Percentiles rank a stretch among this genome's conserved stretches.
Conservation (phyloP, 2,113 vertebrate species). For the Prunella fulvescens region DNA sequence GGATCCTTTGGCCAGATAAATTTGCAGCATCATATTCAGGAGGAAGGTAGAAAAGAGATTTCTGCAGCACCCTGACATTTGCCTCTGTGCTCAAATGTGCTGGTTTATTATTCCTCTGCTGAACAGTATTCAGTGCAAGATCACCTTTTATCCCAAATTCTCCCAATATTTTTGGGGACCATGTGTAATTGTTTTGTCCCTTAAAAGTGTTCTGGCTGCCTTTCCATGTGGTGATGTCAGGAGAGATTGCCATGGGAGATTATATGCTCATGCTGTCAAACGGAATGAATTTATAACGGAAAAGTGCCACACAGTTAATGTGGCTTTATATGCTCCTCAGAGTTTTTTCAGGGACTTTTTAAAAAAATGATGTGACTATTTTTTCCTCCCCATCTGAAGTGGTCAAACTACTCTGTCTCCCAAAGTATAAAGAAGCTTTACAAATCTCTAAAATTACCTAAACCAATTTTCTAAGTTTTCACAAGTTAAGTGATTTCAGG, state of each 20-base stretch:
- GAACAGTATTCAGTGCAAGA: neutral
- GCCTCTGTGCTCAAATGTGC: neutral
- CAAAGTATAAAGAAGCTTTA: neutral
- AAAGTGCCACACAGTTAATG: neutral
- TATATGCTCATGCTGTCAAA: neutral
- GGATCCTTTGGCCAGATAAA: neutral
- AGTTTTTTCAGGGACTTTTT: neutral
- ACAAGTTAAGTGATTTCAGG: neutral
- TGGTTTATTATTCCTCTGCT: neutral
- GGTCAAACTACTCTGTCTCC: neutral
- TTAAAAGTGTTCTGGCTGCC: neutral
- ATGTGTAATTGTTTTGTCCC: neutral
- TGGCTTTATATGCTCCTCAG: neutral
- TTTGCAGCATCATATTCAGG: neutral
- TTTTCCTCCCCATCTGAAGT: neutral
- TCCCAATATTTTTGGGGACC: neutral
- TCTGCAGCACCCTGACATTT: neutral
- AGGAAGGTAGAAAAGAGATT: neutral
- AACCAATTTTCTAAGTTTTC: neutral
- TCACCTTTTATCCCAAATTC: neutral
- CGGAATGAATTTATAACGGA: neutral
- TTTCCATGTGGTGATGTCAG: neutral
- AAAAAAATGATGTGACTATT: neutral
- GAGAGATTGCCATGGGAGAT: neutral
- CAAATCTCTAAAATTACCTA: neutral